Conservation (phyloP, 2,113 vertebrate species). For the Hydrolagus affinis region DNA sequence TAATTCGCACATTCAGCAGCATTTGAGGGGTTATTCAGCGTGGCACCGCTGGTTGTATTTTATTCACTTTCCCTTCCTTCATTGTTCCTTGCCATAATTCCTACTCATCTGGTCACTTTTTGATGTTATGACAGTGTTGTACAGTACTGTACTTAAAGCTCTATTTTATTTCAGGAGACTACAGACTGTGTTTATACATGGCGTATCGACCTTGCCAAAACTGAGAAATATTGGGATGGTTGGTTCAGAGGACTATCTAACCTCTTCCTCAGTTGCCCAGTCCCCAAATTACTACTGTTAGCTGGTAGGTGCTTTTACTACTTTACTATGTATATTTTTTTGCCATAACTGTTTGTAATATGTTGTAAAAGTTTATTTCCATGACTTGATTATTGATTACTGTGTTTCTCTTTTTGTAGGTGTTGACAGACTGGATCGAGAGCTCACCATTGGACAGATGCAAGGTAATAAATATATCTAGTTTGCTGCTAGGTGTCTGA, state of each 20-base stretch:
- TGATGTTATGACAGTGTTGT: not conserved
- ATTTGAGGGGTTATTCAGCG: too few relatives aligned
- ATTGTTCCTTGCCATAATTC: too few relatives aligned
- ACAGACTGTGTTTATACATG: slow-evolving; percentile 64
- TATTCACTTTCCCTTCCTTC: too few relatives aligned
- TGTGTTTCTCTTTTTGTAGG: slow-evolving; percentile 56
- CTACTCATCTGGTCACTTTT: not conserved
- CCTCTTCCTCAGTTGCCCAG: slow-evolving; percentile 82
- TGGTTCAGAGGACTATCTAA: slow-evolving; percentile 93
- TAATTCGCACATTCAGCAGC: too few relatives aligned
- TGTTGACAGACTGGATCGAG: slow-evolving; percentile 95
- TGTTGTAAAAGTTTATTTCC: not conserved
- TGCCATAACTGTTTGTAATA: not conserved
- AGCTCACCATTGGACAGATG: slow-evolving; percentile 98
- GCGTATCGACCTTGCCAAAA: slow-evolving; percentile 91
- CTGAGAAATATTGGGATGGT: slow-evolving; percentile 96
- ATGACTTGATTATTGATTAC: not conserved
- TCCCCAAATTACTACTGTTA: slow-evolving; percentile 85
- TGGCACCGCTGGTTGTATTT: too few relatives aligned
- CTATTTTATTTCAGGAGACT: not conserved
- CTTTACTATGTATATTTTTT: not conserved
- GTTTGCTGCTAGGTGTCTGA: too few relatives aligned
- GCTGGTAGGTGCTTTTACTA: slow-evolving; percentile 62
- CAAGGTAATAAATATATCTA: slow-evolving; percentile 66
- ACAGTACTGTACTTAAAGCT: not conserved